Conservation (phyloP, 1,140 invertebrate genomes). For the Sesamia nonagrioides region DNA sequence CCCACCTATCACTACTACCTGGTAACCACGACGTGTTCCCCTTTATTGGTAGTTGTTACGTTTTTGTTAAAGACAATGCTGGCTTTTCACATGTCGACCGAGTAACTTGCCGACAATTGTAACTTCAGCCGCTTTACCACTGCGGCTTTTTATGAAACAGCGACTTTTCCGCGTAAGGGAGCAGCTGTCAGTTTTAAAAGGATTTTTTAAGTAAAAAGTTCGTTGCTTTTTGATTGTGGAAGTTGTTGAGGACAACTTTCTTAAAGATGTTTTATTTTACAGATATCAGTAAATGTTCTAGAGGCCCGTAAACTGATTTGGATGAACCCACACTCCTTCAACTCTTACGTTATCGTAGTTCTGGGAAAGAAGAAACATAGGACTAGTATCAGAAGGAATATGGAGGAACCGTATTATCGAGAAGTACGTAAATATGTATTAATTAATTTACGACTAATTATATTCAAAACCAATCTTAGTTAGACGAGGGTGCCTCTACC, state of each 20-base stretch:
- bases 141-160: constrained; percentile 28
- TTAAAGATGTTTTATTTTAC: background rate
- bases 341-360: constrained; percentile 69
- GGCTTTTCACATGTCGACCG: constrained; percentile 44
- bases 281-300: constrained; percentile 51
- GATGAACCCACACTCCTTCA: constrained; percentile 63
- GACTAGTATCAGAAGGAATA: constrained; percentile 67
- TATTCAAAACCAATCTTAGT: no score
- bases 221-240: background rate
- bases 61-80: constrained; percentile 49
- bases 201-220: constrained; percentile 14
- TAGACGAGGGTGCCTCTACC: no score
- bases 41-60: constrained; percentile 49
- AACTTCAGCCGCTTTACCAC: constrained; percentile 25
- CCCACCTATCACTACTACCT: background rate
- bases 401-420: constrained; percentile 68
- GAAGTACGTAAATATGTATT: constrained; percentile 70
- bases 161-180: constrained; percentile 39
- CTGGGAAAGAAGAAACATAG: constrained; percentile 73
- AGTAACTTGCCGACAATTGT: constrained; percentile 27
- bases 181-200: constrained; percentile 43
- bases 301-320: constrained; percentile 72
- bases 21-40: constrained; percentile 10
- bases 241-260: background rate
- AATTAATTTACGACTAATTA: no score